A percentile compares a stretch with the other conserved stretches of the same genome.
Evolutionary conservation across 2,113 vertebrate genomes (phyloP).

Genomic region (Psittacus erithacus): DNA sequence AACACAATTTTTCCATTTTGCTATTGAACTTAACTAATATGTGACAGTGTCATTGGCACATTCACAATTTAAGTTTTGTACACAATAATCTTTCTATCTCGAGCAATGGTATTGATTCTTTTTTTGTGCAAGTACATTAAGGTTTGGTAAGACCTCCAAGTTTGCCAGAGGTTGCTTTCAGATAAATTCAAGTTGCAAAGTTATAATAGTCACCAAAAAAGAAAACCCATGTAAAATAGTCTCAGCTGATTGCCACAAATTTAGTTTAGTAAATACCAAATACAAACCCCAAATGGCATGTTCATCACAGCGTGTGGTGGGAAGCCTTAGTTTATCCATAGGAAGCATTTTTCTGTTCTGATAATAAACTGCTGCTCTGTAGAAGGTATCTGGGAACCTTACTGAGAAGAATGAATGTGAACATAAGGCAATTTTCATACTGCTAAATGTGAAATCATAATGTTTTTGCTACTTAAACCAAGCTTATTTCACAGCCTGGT

Average conservation of each 20-base stretch:
- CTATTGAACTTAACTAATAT: neutral
- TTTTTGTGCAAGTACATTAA: neutral
- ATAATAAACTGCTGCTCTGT: constrained; percentile 19
- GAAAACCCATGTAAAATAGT: neutral
- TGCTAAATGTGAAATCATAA: constrained; percentile 72
- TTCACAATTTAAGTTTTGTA: neutral
- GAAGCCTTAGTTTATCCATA: neutral
- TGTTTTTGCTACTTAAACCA: constrained; percentile 66
- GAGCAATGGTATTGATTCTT: neutral
- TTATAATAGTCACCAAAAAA: neutral
- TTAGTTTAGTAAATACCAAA: neutral
- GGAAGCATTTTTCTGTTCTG: constrained; percentile 13
- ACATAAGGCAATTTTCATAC: constrained; percentile 70
- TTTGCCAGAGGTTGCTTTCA: neutral
- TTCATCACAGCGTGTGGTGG: neutral
- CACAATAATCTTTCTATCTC: neutral
- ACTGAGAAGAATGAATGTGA: constrained; percentile 60
- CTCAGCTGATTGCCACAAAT: neutral
- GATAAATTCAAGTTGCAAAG: neutral
- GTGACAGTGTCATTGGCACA: neutral
- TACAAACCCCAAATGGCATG: neutral
- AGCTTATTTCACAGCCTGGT: constrained; percentile 69
- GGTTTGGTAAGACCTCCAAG: neutral
- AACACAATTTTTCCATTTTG: neutral
- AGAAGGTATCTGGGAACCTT: constrained; percentile 52